Evolutionary conservation across 64 coral and sea anemone species (phyloP).

Genomic region (Pocillopora damicornis): DNA sequence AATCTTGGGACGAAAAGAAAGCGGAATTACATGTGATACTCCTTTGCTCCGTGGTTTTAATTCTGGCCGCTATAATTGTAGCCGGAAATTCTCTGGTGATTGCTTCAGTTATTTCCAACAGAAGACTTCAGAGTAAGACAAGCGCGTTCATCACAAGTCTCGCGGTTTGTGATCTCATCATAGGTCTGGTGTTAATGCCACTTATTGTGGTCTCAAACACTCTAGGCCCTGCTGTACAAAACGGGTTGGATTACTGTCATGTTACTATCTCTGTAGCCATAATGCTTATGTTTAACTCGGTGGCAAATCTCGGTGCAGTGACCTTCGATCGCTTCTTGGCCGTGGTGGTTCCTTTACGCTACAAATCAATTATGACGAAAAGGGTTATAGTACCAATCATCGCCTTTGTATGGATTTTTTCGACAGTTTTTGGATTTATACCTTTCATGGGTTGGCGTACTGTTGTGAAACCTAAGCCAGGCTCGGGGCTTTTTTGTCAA

Average conservation of each 20-base stretch:
- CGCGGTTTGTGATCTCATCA: constrained; percentile 79
- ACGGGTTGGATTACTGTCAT: constrained; percentile 70
- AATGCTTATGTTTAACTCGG: constrained; percentile 78
- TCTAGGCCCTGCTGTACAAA: constrained; percentile 42
- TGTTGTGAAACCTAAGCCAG: neutral
- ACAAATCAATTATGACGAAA: constrained; percentile 82
- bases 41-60: constrained; percentile 28
- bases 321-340: constrained; percentile 90
- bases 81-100: constrained; percentile 83
- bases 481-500: constrained; percentile 78
- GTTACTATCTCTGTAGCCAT: constrained; percentile 79
- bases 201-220: constrained; percentile 84
- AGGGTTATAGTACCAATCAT: constrained; percentile 70
- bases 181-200: constrained; percentile 73
- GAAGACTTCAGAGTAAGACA: constrained; percentile 82
- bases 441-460: constrained; percentile 91
- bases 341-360: constrained; percentile 71
- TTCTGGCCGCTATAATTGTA: constrained; percentile 62
- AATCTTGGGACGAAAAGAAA: neutral
- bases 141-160: constrained; percentile 88
- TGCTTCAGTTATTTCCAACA: constrained; percentile 68
- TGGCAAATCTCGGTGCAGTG: constrained; percentile 78
- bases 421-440: constrained; percentile 77
- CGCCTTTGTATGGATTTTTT: constrained; percentile 78
- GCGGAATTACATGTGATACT: constrained; percentile 53